Evolutionary conservation across 2,888 invertebrate genomes (phyloP), one percentile per base, ranked within the genome.

Genomic region (Caenorhabditis virilis): DNA sequence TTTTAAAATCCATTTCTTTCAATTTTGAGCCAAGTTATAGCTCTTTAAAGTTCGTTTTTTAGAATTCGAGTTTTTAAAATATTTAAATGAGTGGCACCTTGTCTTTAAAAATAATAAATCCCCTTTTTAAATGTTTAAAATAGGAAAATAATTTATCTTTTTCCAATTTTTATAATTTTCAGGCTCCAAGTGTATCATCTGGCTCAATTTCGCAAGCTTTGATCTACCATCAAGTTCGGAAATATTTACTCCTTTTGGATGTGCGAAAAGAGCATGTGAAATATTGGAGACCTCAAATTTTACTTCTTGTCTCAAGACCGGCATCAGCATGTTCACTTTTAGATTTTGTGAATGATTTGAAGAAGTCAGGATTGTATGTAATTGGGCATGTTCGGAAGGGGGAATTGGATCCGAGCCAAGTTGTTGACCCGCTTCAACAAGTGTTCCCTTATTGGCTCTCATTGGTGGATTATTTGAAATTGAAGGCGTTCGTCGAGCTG

Each of bases 191-290:
- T 20, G 90, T 91, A 16, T 88, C 88, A 72, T 98, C 98, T 95
- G 98, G 98, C 30, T 94, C 93, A 52, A 93, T 98, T 76, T 93
- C 94, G 18, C 98, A 98, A 86, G 82, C 98, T n/a, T 88, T 98
- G 22, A 95, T 98, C 84, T 98, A 98, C 85, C 97, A 98, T 84
- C 95, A 95, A 69, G 81, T 83, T 9, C 88, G 98, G 39, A 99
- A 99, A 84, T 98, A 98, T 86, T 87, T 98, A 11, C 87, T 99
- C 0, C 89, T 98, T 85, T 85, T 98, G 83, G 98, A 98, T 85
- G 91, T 92, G 0, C 89, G 98, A 0, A 95, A 98, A 73, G 92
- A 95, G 83, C 98, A 98, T 85, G 95, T 99, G 2, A 79, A 82
- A 69, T 98, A 94, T 86, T 98, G 98, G 98, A 87, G 97, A 2